Evolutionary conservation across 2,797 vertebrate species (phyloP), one percentile per base, ranked within the genome.

Genomic region (Muscicapa comitata): DNA sequence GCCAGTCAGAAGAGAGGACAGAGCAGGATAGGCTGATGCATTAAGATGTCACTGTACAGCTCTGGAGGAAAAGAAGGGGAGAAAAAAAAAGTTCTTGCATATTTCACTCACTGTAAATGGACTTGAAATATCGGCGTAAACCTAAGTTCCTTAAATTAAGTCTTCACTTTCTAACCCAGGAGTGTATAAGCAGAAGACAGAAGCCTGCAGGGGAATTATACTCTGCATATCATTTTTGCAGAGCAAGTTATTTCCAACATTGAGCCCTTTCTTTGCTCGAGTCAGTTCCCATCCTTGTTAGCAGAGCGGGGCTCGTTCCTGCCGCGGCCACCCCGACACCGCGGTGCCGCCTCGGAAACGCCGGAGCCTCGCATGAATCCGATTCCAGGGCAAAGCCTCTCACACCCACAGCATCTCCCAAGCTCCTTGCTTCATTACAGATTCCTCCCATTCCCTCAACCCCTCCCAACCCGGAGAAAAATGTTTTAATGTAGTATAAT

Each of bases 251-350:
- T 76, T 95, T 73, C 94, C 47, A 94, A 82, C 45, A 61, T 16
- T 10, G 73, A 90, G 70, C 33, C 62, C 78, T 83, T 72, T 71
- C 78, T 86, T 94, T 50, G 45, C 95, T 77, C 86, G 66, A 97
- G 85, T 81, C 95, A 96, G 95, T 96, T 97, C 97, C 97, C 97
- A 97, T 96, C 91, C 95, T 95, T 57, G 82, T 98, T 97, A 96
- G 97, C 97, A 97, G 95, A 96, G 75, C 7, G 4, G 45, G 72
- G 74, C 29, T 94, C 24, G 19, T 33, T 76, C 57, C 48, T 82
- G 58, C 74, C 8, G 6, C 0, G 0, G 51, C 76, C 91, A 37
- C 66, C 37, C 24, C 18, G 50, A 45, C 23, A 61, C 31, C 54
- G 43, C 33, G 4, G 73, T 23, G 40, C 3, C 73, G 38, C 68